Percentiles rank a stretch among this genome's conserved stretches.
Conservation (phyloP, 1,140 invertebrate genomes). For the Myzus persicae region DNA sequence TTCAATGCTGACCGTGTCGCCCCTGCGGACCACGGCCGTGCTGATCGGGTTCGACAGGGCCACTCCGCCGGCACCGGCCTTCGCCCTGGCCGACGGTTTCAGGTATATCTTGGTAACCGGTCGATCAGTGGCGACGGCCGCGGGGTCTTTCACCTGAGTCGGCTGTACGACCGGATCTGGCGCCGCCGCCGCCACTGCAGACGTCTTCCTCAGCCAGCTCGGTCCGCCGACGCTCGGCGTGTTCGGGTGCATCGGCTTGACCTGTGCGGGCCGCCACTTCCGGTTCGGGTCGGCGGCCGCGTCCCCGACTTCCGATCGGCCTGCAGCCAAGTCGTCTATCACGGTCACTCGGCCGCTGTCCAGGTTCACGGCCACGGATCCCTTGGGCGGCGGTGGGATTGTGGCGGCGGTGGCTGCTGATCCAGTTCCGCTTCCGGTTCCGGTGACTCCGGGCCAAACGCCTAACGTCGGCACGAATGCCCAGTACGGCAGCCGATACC, state of each 20-base stretch:
- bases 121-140: constrained; percentile 21
- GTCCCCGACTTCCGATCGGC: neutral
- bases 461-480: constrained; percentile 46
- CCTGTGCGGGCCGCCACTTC: neutral
- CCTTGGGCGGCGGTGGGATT: neutral
- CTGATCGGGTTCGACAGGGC: constrained; percentile 75
- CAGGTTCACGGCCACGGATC: neutral
- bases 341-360: neutral
- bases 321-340: neutral
- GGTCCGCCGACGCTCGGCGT: constrained; percentile 43
- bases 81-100: constrained; percentile 71
- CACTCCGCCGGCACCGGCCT: constrained; percentile 71
- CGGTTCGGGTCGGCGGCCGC: neutral
- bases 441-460: constrained; percentile 36
- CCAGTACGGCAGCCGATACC: constrained; percentile 55
- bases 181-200: neutral
- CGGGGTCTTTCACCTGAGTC: neutral
- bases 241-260: neutral
- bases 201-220: constrained; percentile 33
- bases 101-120: constrained; percentile 67
- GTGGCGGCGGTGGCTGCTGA: neutral
- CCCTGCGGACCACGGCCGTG: constrained; percentile 67
- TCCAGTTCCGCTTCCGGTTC: neutral
- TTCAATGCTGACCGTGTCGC: constrained; percentile 68
- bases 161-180: neutral